Evolutionary conservation across 1,140 invertebrate genomes (phyloP).

Genomic region (Drosophila trapezifrons): DNA sequence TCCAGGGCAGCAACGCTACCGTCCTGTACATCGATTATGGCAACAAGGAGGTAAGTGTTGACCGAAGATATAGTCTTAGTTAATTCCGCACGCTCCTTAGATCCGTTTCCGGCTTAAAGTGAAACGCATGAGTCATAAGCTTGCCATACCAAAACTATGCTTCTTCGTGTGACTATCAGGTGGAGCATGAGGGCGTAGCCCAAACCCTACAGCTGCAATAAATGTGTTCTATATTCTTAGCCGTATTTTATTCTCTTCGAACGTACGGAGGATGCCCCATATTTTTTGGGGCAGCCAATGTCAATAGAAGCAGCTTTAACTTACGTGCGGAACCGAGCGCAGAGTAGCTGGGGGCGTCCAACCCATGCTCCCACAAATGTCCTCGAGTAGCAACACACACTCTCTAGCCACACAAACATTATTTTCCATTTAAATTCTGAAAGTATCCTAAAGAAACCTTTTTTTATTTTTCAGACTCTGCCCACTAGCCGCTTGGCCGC

Average conservation of each 20-base stretch:
- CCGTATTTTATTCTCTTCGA: conserved; percentile 33
- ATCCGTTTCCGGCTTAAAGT: conserved; percentile 83
- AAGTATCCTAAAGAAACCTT: background rate
- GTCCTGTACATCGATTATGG: conserved; percentile 98
- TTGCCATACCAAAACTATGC: conserved; percentile 77
- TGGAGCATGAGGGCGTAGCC: conserved; percentile 31
- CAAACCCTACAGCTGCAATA: conserved; percentile 60
- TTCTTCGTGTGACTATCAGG: conserved; percentile 18
- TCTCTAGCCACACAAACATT: background rate
- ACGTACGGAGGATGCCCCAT: conserved; percentile 39
- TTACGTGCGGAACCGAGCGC: conserved; percentile 6
- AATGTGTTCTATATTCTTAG: conserved; percentile 29
- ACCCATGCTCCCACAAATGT: conserved; percentile 26
- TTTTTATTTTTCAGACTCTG: conserved; percentile 75
- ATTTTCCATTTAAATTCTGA: background rate
- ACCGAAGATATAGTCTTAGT: background rate
- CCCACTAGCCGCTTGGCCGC: conserved; percentile 88
- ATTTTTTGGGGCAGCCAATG: conserved; percentile 59
- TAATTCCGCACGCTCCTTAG: conserved; percentile 81
- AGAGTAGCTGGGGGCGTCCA: conserved; percentile 60
- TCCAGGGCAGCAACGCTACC: conserved; percentile 88
- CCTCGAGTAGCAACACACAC: conserved; percentile 44
- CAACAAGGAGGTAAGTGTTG: conserved; percentile 89
- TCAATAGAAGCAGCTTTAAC: conserved; percentile 20
- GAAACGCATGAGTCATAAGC: conserved; percentile 84